phyloP scores from a whole-genome alignment of 2,113 vertebrate genomes.

The Oophaga pumilio region DNA sequence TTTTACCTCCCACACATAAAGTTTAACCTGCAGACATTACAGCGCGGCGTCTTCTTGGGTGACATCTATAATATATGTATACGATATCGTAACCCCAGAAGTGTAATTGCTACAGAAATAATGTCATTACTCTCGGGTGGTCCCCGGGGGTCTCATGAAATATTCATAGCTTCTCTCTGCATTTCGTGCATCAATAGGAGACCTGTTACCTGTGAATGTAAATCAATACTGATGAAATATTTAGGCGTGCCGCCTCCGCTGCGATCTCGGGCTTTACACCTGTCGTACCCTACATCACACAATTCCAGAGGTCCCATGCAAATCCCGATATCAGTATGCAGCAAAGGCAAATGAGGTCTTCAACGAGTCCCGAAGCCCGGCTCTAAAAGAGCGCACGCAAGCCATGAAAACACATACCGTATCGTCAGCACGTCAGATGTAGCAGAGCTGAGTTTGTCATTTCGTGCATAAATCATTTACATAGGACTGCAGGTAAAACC shows the following conservation, averaged over 20 bases:
- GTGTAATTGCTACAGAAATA: slow-evolving; percentile 16
- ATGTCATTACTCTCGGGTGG: not conserved
- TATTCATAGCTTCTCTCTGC: slow-evolving; percentile 1
- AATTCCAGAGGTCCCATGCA: not conserved
- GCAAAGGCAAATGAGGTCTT: not conserved
- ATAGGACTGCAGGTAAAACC: not conserved
- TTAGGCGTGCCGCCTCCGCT: not conserved
- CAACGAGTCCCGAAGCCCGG: not conserved
- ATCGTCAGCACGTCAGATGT: not conserved
- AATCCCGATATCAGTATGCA: not conserved
- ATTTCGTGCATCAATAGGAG: not conserved
- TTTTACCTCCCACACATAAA: not conserved
- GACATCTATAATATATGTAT: not conserved
- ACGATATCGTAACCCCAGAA: not conserved
- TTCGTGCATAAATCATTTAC: not conserved
- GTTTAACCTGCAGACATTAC: not conserved
- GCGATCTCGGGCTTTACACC: not conserved
- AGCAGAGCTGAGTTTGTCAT: not conserved
- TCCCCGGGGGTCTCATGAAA: slow-evolving; percentile 6
- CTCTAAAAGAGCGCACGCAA: no score
- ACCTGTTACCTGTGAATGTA: slow-evolving; percentile 9
- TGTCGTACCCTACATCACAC: not conserved
- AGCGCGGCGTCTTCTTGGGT: no score
- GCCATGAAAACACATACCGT: no score
- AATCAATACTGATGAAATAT: slow-evolving; percentile 41